These are phyloP conservation scores for Carcharodon carcharias DNA, from an alignment of 2,797 vertebrate genomes.

Conservation along the genomic window DNA sequence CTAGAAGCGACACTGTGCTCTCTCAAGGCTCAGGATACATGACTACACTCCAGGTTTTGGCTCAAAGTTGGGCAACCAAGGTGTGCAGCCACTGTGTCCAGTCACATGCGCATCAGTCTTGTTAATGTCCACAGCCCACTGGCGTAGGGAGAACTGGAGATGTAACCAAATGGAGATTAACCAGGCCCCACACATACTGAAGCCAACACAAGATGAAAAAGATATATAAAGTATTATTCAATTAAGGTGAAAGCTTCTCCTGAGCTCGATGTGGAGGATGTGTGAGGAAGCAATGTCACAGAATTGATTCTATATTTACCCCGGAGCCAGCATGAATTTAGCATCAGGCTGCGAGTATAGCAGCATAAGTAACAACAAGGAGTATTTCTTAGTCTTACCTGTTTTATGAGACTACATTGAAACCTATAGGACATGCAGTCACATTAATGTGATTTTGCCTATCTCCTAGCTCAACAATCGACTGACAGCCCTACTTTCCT, in stretches of 20 bases:
- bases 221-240: not conserved
- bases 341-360: not conserved
- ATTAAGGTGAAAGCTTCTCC: not conserved
- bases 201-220: not conserved
- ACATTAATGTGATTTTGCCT: not conserved
- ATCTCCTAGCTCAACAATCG: not conserved
- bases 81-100: not conserved
- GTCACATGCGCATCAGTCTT: not conserved
- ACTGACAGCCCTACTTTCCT: not conserved
- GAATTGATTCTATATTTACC: not conserved
- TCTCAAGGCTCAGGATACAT: not conserved
- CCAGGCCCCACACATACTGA: not conserved
- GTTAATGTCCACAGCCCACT: not conserved
- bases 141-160: not conserved
- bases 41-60: not conserved
- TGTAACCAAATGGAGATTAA: not conserved
- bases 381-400: not conserved
- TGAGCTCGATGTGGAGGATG: not conserved
- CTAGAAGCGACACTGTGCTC: not conserved
- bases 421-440: not conserved
- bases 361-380: not conserved
- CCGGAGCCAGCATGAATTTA: not conserved
- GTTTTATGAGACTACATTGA: not conserved
- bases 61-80: not conserved
- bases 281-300: not conserved